Percentiles rank a stretch among this genome's conserved stretches.
These are phyloP conservation scores for Bettongia penicillata DNA, from an alignment of 2,113 vertebrate genomes.

Conservation along the genomic window DNA sequence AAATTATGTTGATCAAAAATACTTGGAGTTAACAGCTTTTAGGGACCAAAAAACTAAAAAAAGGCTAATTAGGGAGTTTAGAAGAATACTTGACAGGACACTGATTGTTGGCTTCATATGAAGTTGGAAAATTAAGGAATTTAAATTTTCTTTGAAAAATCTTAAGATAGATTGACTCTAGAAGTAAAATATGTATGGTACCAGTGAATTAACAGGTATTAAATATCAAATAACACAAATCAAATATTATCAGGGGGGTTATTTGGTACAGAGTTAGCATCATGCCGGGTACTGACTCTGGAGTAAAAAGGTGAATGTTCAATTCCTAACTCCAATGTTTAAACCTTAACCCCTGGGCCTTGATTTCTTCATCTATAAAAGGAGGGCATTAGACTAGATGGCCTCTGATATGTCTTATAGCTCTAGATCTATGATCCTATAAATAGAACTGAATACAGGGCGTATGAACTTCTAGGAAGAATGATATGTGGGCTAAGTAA, in stretches of 20 bases:
- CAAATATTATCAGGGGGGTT: background rate
- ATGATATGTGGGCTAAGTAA: constrained; percentile 4
- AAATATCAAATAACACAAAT: background rate
- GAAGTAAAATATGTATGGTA: background rate
- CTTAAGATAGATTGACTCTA: background rate
- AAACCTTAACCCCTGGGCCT: background rate
- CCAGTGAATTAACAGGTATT: background rate
- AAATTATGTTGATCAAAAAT: constrained; percentile 19
- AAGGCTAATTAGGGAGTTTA: background rate
- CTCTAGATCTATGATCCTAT: background rate
- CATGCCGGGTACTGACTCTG: too few relatives aligned
- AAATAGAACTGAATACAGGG: background rate
- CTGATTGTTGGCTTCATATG: constrained; percentile 3
- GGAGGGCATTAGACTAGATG: background rate
- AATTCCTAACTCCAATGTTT: background rate
- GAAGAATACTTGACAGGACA: background rate
- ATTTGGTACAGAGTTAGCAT: too few relatives aligned
- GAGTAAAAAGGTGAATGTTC: background rate
- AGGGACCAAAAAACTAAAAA: background rate
- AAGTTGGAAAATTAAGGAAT: constrained; percentile 21
- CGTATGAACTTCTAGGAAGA: background rate
- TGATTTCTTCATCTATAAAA: background rate
- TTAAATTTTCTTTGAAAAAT: background rate
- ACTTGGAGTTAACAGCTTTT: constrained; percentile 3
- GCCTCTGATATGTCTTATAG: background rate